Conservation (phyloP, 2,113 vertebrate genomes). For the Myocastor coypus region DNA sequence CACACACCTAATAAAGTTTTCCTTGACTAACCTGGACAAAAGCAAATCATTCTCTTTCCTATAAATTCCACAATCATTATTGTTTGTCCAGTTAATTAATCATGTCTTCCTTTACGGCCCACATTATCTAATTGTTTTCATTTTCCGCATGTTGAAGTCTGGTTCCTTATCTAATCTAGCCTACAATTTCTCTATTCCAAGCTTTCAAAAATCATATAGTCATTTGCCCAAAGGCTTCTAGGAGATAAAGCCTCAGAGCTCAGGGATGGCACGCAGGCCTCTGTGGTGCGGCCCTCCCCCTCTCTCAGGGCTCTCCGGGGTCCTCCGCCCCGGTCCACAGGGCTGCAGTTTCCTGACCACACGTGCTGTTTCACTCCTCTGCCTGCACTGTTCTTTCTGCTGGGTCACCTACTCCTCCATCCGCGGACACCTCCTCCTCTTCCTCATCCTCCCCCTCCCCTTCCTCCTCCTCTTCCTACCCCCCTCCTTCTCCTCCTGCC, state of each 20-base stretch:
- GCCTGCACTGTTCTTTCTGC: background rate
- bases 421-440: background rate
- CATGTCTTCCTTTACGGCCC: background rate
- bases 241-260: background rate
- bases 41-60: slow-evolving; percentile 29
- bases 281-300: background rate
- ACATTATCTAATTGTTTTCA: slow-evolving; percentile 39
- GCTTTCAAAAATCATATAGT: background rate
- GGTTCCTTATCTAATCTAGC: slow-evolving; percentile 14
- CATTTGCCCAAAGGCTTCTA: background rate
- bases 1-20: background rate
- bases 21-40: background rate
- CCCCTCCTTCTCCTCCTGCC: too few species aligned
- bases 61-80: slow-evolving; percentile 2
- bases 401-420: background rate
- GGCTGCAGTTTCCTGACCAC: background rate
- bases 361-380: background rate
- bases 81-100: slow-evolving; percentile 31
- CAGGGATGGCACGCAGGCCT: background rate
- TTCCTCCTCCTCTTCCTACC: too few species aligned
- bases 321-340: background rate
- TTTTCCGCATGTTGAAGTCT: slow-evolving; percentile 10
- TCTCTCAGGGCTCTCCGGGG: background rate
- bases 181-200: background rate
- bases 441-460: background rate